Evolutionary conservation across 1,140 invertebrate genomes (phyloP), one percentile per base, ranked within the genome.

Genomic region (Tetragonula clypearis): DNA sequence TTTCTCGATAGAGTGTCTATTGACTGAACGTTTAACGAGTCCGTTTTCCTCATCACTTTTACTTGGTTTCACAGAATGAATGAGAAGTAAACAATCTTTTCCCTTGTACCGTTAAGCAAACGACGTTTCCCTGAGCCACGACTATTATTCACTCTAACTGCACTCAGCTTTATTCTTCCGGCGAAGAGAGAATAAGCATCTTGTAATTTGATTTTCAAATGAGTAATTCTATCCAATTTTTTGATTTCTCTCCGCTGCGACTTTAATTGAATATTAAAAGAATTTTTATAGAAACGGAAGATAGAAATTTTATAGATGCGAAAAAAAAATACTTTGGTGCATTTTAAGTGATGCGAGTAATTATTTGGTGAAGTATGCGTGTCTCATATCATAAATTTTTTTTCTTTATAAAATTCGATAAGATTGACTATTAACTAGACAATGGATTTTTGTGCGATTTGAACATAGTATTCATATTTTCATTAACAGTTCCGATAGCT

Each of bases 61-160:
- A 65, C 68, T 58, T 21, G 35, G 56, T 60, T 49, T 41, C 60
- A 21, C 11, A 77, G 69, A 86, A 88, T 86, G 88, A 89, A 90
- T 89, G 86, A 87, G 88, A 89, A 88, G 88, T 89, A 89, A 88
- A 91, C 86, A 91, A 86, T 66, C 69, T 86, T 79, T 85, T 69
- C 66, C 21, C 75, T 58, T 73, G 65, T 17, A 78, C 26, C 17
- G 26, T 82, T 21, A 19, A 30, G n/a, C 55, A 65, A 65, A 53
- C 71, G 65, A 30, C 23, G 56, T 35, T 74, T 49, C n/a, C n/a
- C 58, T n/a, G 9, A 12, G 21, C 12, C 19, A 15, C 23, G n/a
- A 62, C 68, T 77, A 69, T 77, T 83, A 77, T 30, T 30, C 23
- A 30, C n/a, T 26, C 8, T 21, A 35, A n/a, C 26, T 4, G 9